Evolutionary conservation across 2,888 invertebrate species (phyloP), one percentile per base, ranked within the genome.

Genomic region (Diaphora mendica): DNA sequence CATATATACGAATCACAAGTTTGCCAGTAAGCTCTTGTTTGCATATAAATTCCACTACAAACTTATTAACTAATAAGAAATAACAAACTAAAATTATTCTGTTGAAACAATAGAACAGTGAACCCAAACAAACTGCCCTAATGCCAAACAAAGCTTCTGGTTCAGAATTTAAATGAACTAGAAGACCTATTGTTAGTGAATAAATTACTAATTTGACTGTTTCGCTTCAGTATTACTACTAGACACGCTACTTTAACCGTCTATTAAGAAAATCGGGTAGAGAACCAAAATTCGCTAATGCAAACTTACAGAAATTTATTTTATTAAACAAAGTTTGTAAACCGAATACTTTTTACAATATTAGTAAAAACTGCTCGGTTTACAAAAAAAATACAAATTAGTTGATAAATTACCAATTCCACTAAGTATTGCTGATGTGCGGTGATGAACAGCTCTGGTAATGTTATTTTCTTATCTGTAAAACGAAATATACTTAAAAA

Each of bases 201-300:
- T 82, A 77, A 76, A 79, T 80, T 80, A 55, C n/a, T 77, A 79
- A 80, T 78, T 85, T 82, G 33, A 75, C 72, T 74, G 80, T 79
- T 70, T 78, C 72, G 64, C 68, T 78, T n/a, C 48, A 70, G 70
- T 74, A 79, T 79, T 71, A 74, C 62, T 72, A 64, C 68, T 11
- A 48, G 72, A 48, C 48, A 59, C 42, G 68, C 51, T 71, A 65
- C 44, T 64, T 74, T 59, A 67, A 33, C 26, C 33, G n/a, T 42
- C n/a, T 35, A 48, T 26, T 65, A 26, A 3, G 64, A 71, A 71
- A 66, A 66, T 71, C 39, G 39, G 17, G 30, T 66, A 71, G 23
- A 33, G 30, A 65, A 39, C 30, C 30, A 62, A 2, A 62, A 8
- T 30, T 62, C 17, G 2, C 8, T 7, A 62, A 30, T 30, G 30